Base-by-base conservation (phyloP, 2,113 vertebrate genomes). In the Spea bombifrons region DNA sequence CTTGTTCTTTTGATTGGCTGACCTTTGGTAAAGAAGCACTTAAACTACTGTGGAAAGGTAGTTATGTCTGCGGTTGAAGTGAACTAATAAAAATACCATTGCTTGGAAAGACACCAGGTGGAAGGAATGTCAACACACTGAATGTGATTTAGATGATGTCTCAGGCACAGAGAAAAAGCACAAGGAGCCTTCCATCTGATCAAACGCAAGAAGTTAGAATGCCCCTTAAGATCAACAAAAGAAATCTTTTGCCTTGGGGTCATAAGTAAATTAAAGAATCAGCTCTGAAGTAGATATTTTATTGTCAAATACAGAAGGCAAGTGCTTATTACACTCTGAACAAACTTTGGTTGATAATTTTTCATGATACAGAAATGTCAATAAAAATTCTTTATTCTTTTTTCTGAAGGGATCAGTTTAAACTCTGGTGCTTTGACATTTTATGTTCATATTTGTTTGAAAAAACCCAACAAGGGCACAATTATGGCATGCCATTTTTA, bases 51-150 rank as follows among this genome's bases (percentile, higher is more conserved):
- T 85, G 87, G 85, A 87, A 86, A 87, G 86, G 83, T 86, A 70
- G 84, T 88, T 85, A 81, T 86, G 83, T 87, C 83, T 88, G 83
- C 45, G 83, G 86, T 86, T 86, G 84, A 88, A 81, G 82, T 81
- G 86, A 85, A 83, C 83, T 86, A 83, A 86, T 87, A 86, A 90
- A 87, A 88, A 85, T 85, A 87, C 83, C 85, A 61, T 81, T 79
- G 66, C 81, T 82, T 84, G 83, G 85, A 88, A 85, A 89, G 90
- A 86, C 85, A 86, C 82, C 82, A 84, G 82, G 75, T 84, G 81
- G 87, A 85, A 89, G 83, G 86, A 86, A 88, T 83, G 85, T 88
- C 86, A 86, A 86, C 84, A 83, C 83, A 87, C 88, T 85, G 88
- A 85, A 89, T 86, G 84, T 88, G 84, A 89, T 87, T 87, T 88